Evolutionary conservation across 2,888 invertebrate species (phyloP).

Genomic region (Sinelater perroti): DNA sequence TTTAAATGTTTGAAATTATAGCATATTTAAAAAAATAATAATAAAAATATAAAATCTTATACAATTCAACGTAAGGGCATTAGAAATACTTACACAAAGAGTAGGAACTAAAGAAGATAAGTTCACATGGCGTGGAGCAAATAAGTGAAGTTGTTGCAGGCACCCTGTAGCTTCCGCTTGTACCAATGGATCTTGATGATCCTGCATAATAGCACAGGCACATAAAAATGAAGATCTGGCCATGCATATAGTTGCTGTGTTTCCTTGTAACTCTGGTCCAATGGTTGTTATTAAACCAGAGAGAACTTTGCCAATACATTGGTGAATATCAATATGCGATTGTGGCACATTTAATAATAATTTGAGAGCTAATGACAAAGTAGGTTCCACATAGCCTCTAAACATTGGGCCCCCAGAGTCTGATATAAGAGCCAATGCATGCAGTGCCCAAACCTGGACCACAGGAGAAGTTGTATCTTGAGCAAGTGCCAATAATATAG

Average conservation of each 20-base stretch:
- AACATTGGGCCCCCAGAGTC: conserved; percentile 99
- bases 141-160: conserved; percentile 96
- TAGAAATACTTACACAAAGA: conserved; percentile 81
- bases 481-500: conserved; percentile 91
- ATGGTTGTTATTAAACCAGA: conserved; percentile 97
- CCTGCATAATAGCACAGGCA: conserved; percentile 92
- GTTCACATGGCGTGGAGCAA: conserved; percentile 95
- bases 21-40: too few relatives aligned
- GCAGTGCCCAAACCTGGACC: conserved; percentile 98
- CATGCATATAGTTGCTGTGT: conserved; percentile 76
- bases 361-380: conserved; percentile 88
- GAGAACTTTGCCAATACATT: conserved; percentile 91
- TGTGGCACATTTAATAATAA: conserved; percentile 90
- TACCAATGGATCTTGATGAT: conserved; percentile 89
- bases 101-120: conserved; percentile 91
- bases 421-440: conserved; percentile 93
- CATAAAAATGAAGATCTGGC: conserved; percentile 87
- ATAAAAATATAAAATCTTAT: too few relatives aligned
- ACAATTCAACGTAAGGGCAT: too few relatives aligned
- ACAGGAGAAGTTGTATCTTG: conserved; percentile 93
- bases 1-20: too few relatives aligned
- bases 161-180: conserved; percentile 97
- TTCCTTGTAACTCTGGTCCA: conserved; percentile 95
- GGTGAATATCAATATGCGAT: conserved; percentile 89
- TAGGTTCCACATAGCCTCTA: conserved; percentile 94